Conservation (phyloP, 1,140 invertebrate genomes). For the Zophobas morio region DNA sequence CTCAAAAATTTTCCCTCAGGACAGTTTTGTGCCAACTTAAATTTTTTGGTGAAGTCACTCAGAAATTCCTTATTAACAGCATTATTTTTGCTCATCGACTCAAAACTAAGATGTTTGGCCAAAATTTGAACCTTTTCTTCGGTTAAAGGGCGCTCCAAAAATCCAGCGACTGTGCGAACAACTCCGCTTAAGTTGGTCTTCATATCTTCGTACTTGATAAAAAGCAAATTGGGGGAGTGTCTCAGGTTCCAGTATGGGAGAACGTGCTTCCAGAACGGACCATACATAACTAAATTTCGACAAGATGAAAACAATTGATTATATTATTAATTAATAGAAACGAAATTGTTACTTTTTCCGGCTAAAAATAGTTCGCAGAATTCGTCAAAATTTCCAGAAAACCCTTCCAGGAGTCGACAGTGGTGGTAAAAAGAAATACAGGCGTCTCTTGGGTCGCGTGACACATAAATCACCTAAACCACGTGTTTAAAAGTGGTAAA, state of each 20-base stretch:
- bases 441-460: conserved; percentile 85
- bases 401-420: conserved; percentile 72
- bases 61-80: conserved; percentile 76
- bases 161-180: conserved; percentile 73
- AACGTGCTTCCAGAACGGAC: conserved; percentile 75
- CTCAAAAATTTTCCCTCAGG: conserved; percentile 73
- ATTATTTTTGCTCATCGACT: conserved; percentile 78
- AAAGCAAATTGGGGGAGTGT: conserved; percentile 72
- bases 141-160: conserved; percentile 71
- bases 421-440: conserved; percentile 84
- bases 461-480: conserved; percentile 82
- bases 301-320: not conserved
- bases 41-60: conserved; percentile 67
- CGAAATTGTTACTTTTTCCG: conserved; percentile 8
- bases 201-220: conserved; percentile 79
- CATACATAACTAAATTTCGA: conserved; percentile 68
- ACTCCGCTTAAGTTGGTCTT: conserved; percentile 74
- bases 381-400: conserved; percentile 73
- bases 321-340: not conserved
- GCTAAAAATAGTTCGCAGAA: conserved; percentile 64
- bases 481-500: conserved; percentile 43
- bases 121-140: conserved; percentile 71
- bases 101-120: conserved; percentile 75
- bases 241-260: conserved; percentile 73
- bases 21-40: conserved; percentile 62